A percentile compares a stretch with the other conserved stretches of the same genome.
These are phyloP conservation scores for Acanthochromis polyacanthus DNA, from an alignment of 2,113 vertebrate genomes.

Conservation along the genomic window DNA sequence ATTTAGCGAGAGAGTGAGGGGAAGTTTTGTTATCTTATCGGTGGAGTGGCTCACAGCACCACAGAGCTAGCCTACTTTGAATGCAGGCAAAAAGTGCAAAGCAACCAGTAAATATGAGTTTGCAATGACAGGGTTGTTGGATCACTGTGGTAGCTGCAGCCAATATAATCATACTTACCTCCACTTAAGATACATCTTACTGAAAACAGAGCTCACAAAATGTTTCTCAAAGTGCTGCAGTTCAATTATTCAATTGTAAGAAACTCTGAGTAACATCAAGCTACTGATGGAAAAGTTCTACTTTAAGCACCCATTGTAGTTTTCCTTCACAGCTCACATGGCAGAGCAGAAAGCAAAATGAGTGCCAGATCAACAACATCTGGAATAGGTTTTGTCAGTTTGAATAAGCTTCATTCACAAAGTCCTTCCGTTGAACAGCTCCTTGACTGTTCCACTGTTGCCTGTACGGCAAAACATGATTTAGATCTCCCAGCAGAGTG, in stretches of 20 bases:
- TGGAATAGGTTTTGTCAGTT: slow-evolving; percentile 41
- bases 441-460: slow-evolving; percentile 30
- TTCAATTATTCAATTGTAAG: slow-evolving; percentile 32
- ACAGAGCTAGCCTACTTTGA: slow-evolving; percentile 10
- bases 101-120: slow-evolving; percentile 21
- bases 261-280: background rate
- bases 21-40: slow-evolving; percentile 32
- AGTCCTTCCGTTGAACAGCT: slow-evolving; percentile 31
- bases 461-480: slow-evolving; percentile 32
- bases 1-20: background rate
- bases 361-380: slow-evolving; percentile 61
- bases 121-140: slow-evolving; percentile 26
- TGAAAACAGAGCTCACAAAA: background rate
- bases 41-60: slow-evolving; percentile 20
- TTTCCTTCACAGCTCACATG: slow-evolving; percentile 48
- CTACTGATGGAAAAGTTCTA: slow-evolving; percentile 42
- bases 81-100: background rate
- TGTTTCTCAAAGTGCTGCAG: slow-evolving; percentile 12
- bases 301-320: slow-evolving; percentile 54
- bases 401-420: slow-evolving; percentile 65
- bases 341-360: slow-evolving; percentile 42
- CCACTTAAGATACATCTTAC: background rate
- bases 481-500: slow-evolving; percentile 5
- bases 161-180: slow-evolving; percentile 14
- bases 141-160: background rate